phyloP scores from a whole-genome alignment of 2,797 vertebrate genomes.

The Urocyon cinereoargenteus region DNA sequence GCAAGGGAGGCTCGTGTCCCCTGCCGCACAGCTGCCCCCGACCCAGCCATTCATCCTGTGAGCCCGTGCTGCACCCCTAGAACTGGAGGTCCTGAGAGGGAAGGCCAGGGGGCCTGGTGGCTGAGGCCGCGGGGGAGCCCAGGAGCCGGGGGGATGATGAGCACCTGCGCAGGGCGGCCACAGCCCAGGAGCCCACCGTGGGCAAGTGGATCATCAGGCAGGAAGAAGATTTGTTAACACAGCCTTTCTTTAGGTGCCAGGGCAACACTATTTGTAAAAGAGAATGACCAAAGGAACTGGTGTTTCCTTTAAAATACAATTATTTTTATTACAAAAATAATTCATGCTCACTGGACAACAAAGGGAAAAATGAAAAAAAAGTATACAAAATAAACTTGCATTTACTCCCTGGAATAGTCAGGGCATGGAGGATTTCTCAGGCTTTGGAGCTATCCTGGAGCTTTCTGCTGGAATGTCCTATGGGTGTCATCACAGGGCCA shows the following conservation, averaged over 20 bases:
- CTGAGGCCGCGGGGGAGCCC: neutral
- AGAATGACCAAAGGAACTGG: neutral
- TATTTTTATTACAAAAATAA: neutral
- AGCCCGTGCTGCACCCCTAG: neutral
- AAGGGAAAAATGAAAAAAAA: neutral
- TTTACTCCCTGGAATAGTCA: no score
- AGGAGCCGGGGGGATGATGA: neutral
- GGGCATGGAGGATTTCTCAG: neutral
- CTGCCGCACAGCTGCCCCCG: neutral
- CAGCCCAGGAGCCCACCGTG: fast-evolving
- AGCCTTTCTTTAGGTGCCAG: no score
- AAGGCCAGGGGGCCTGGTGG: neutral
- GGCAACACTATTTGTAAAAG: neutral
- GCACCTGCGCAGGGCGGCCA: neutral
- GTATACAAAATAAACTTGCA: neutral
- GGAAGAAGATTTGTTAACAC: neutral
- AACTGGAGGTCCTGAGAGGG: neutral
- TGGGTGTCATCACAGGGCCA: neutral
- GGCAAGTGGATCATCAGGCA: neutral
- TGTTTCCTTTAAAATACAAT: neutral
- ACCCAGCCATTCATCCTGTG: neutral
- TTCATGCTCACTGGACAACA: neutral
- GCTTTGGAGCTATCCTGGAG: neutral
- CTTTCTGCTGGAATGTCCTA: neutral
- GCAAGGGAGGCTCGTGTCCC: neutral